phyloP scores from a whole-genome alignment of 1,140 invertebrate genomes.

The Heliconius nattereri region DNA sequence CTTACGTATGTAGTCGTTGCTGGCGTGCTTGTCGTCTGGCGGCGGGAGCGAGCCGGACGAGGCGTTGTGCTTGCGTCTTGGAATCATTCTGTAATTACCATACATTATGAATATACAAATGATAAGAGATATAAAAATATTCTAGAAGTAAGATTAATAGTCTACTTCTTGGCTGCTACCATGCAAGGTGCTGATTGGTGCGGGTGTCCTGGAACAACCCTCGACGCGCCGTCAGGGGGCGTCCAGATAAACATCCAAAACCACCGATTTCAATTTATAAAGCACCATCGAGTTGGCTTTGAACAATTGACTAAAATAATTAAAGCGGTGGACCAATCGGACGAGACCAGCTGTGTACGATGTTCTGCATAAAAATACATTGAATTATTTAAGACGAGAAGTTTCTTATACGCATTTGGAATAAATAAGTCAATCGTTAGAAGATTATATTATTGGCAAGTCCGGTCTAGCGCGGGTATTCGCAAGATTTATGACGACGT shows the following conservation, averaged over 20 bases:
- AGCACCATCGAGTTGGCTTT: neutral
- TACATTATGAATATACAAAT: neutral
- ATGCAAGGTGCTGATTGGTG: neutral
- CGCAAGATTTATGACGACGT: neutral
- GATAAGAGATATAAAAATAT: too few relatives aligned
- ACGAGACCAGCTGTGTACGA: neutral
- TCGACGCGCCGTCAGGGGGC: neutral
- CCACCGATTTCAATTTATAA: neutral
- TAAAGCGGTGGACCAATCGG: neutral
- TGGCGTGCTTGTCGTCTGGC: conserved; percentile 74
- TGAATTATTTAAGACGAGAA: conserved; percentile 12
- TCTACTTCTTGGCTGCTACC: too few relatives aligned
- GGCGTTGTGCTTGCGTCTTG: conserved; percentile 71
- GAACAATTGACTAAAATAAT: neutral
- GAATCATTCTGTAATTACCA: conserved; percentile 65
- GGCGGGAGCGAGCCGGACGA: conserved; percentile 68
- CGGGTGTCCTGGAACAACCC: neutral
- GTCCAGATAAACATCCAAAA: neutral
- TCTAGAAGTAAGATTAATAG: too few relatives aligned
- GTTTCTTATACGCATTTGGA: neutral
- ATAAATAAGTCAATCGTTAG: neutral
- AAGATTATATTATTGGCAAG: neutral
- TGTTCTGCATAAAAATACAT: conserved; percentile 3
- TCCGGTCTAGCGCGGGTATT: neutral
- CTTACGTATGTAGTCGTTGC: conserved; percentile 76